phyloP scores from a whole-genome alignment of 2,113 vertebrate species.

The Conger conger region DNA sequence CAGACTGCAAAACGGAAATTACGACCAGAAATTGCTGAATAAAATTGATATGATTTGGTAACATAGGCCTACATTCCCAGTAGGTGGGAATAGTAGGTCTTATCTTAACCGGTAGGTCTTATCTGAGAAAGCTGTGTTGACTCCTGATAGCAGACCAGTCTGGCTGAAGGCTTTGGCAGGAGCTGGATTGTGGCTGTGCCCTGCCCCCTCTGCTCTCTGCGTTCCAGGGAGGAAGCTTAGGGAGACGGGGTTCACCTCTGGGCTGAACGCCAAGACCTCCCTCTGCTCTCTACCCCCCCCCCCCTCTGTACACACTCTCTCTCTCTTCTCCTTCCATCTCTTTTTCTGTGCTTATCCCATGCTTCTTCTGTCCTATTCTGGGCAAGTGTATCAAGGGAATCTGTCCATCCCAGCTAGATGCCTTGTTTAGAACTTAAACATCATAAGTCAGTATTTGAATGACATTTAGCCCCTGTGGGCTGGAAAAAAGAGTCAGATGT shows the following conservation, averaged over 20 bases:
- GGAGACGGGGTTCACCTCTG: not conserved
- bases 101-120: not conserved
- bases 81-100: too few relatives aligned
- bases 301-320: not conserved
- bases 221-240: not conserved
- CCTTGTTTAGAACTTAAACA: slow-evolving; percentile 2
- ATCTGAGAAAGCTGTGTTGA: not conserved
- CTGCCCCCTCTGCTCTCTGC: not conserved
- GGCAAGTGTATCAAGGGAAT: not conserved
- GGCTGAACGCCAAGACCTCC: not conserved
- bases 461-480: not conserved
- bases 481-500: not conserved
- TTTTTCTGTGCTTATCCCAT: not conserved
- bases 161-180: not conserved
- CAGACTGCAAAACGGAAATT: too few relatives aligned
- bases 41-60: too few relatives aligned
- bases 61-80: too few relatives aligned
- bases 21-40: too few relatives aligned
- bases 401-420: not conserved
- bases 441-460: not conserved
- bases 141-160: not conserved
- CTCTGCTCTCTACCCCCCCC: not conserved
- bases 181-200: not conserved
- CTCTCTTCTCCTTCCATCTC: not conserved
- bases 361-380: not conserved